Conservation (phyloP, 2,113 vertebrate genomes). For the Pongo pygmaeus region DNA sequence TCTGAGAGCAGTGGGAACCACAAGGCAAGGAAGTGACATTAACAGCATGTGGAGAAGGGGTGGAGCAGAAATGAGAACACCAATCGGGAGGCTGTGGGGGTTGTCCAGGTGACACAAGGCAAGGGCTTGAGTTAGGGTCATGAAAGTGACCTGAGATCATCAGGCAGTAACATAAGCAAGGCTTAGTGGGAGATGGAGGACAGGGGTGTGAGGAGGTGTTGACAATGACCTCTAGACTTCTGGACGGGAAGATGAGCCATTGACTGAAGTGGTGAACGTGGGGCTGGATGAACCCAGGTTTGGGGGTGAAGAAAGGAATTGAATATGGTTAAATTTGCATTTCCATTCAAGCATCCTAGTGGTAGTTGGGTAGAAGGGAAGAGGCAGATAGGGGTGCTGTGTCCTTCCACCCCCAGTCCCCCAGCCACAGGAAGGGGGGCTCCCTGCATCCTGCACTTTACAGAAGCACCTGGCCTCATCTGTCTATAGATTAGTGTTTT, state of each 20-base stretch:
- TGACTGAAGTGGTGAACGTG: neutral
- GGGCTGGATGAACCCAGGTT: neutral
- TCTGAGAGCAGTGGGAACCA: neutral
- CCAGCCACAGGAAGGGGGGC: neutral
- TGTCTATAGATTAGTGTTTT: neutral
- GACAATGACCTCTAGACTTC: neutral
- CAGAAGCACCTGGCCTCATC: neutral
- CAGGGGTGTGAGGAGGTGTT: fast-evolving
- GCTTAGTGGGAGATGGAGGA: no score
- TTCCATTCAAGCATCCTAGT: neutral
- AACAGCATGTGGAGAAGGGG: neutral
- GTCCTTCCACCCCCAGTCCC: neutral
- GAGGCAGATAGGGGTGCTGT: neutral
- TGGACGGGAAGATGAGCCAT: neutral
- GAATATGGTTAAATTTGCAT: neutral
- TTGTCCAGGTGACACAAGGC: neutral
- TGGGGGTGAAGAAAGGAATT: neutral
- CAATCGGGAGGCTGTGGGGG: neutral
- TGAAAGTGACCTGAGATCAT: neutral
- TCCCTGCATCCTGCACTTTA: neutral
- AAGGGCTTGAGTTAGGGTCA: neutral
- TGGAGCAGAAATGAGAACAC: neutral
- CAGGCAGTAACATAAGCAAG: neutral
- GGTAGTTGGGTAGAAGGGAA: neutral
- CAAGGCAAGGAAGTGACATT: neutral